Conservation (phyloP, 2,113 vertebrate genomes). For the Nicator chloris region DNA sequence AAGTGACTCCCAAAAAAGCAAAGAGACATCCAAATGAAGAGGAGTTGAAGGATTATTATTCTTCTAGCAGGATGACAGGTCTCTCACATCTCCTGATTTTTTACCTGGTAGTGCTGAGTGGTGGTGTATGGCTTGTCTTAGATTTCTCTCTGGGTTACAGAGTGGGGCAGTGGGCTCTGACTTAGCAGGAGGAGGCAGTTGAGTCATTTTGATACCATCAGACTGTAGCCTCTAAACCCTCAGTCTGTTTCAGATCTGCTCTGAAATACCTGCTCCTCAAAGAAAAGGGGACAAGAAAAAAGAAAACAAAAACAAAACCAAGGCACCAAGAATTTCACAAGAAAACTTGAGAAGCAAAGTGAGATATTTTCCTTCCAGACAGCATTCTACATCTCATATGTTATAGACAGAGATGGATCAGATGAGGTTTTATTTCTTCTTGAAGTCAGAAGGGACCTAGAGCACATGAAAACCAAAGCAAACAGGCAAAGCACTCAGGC, state of each 20-base stretch:
- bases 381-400: neutral
- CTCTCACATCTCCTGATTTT: neutral
- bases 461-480: neutral
- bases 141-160: neutral
- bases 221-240: neutral
- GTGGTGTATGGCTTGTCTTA: neutral
- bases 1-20: neutral
- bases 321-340: neutral
- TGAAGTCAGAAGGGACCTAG: neutral
- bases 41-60: neutral
- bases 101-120: neutral
- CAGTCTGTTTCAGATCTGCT: neutral
- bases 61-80: neutral
- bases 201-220: neutral
- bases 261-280: neutral
- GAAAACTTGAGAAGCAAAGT: neutral
- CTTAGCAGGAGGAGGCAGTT: neutral
- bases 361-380: neutral
- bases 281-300: neutral
- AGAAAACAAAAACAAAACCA: neutral
- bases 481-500: neutral
- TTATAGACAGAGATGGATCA: neutral
- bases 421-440: neutral
- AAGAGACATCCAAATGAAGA: neutral
- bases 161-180: neutral